These are phyloP conservation scores for Echinops telfairi DNA, from an alignment of 2,113 vertebrate species.

Conservation along the genomic window DNA sequence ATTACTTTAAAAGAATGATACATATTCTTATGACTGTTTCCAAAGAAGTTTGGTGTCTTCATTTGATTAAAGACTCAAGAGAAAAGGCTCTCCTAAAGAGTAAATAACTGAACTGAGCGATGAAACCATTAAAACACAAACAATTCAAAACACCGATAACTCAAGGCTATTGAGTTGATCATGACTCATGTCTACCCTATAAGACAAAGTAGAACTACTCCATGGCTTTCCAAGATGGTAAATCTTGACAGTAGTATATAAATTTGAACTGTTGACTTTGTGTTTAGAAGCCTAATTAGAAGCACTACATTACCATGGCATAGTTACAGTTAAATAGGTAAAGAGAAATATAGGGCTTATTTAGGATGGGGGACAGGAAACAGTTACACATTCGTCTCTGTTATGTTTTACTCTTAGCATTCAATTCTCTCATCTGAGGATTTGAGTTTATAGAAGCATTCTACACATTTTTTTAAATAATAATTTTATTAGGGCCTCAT, in stretches of 20 bases:
- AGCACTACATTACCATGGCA: too few relatives aligned
- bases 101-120: neutral
- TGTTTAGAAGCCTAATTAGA: too few relatives aligned
- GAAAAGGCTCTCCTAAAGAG: neutral
- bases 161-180: too few relatives aligned
- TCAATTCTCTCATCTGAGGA: neutral
- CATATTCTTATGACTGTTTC: neutral
- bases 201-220: too few relatives aligned
- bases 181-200: too few relatives aligned
- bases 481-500: too few relatives aligned
- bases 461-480: neutral
- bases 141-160: too few relatives aligned
- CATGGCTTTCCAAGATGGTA: too few relatives aligned
- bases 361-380: neutral
- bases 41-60: neutral
- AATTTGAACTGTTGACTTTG: too few relatives aligned
- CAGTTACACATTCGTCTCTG: rapidly evolving
- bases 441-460: neutral
- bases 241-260: too few relatives aligned
- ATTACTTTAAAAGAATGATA: neutral
- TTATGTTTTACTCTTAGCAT: neutral
- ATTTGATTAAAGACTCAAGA: neutral
- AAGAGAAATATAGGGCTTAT: neutral
- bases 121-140: neutral
- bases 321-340: neutral